Evolutionary conservation across 2,888 invertebrate species (phyloP), one percentile per base, ranked within the genome.

Genomic region (Apodemia hepburni): DNA sequence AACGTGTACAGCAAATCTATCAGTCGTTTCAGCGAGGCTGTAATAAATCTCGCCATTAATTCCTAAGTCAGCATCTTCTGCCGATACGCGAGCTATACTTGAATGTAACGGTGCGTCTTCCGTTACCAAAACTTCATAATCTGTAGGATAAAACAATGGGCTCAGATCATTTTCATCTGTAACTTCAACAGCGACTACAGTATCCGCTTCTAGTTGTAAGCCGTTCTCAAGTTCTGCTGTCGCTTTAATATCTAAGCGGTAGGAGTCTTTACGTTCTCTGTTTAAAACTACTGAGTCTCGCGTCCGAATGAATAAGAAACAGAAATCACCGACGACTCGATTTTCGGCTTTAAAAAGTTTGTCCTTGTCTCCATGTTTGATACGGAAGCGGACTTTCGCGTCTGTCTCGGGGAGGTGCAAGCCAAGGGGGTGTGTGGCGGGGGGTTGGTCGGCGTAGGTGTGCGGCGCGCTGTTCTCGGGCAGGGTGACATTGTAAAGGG

Each of bases 21-120:
- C 95, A 58, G 95, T 97, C 65, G 94, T 93, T 72, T 96, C 95
- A 60, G 94, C 92, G 75, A 99, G 95, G 81, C 97, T 98, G 88
- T 98, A 99, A 88, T 99, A 99, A 73, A 99, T 97, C 90, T 99
- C 98, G 0, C 98, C 98, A 84, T 99, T 99, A 73, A 97, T 93
- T 3, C 99, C 99, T 45, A 97, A 92, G 84, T 99, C 99, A 4
- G 99, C 98, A 87, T 99, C 99, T 77, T 98, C 98, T 0, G 99
- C 99, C 45, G 94, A 92, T 61, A 97, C 96, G 76, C 93, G 94
- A 47, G 95, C 86, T 65, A 98, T 93, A 80, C 95, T 97, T 63
- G 94, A 93, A 84, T 98, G 97, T 64, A 97, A 88, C 12, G 97
- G 95, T 65, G 96, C 95, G 82, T 98, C 98, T 84, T 98, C 98